Evolutionary conservation across 2,888 invertebrate species (phyloP).

Genomic region (Ptycholaimellus sp.): DNA sequence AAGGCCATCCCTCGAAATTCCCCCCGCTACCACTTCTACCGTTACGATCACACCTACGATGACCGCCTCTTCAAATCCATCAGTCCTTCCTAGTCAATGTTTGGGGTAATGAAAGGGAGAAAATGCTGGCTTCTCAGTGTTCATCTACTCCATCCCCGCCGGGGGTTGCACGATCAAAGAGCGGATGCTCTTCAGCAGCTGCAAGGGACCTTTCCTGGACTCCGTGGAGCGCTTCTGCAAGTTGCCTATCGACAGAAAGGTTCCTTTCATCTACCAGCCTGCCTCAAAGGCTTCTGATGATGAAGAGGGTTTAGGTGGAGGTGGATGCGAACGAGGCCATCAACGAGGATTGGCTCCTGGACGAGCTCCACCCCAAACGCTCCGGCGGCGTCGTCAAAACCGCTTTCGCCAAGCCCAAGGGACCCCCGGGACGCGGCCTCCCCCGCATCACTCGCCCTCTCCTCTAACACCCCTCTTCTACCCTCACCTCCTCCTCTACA

Average conservation of each 20-base stretch:
- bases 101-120: conserved; percentile 15
- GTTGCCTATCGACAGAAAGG: conserved; percentile 59
- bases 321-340: conserved; percentile 68
- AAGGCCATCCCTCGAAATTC: conserved; percentile 55
- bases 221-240: conserved; percentile 49
- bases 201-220: conserved; percentile 69
- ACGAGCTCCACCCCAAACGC: conserved; percentile 73
- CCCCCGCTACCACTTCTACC: conserved; percentile 70
- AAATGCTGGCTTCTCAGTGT: conserved; percentile 41
- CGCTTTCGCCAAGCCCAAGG: conserved; percentile 73
- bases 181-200: conserved; percentile 92
- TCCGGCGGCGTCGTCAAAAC: conserved; percentile 6
- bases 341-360: conserved; percentile 63
- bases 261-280: conserved; percentile 24
- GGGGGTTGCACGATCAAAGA: conserved; percentile 77
- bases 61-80: conserved; percentile 60
- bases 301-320: conserved; percentile 44
- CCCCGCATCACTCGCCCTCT: conserved; percentile 21
- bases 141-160: conserved; percentile 95
- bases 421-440: conserved; percentile 37
- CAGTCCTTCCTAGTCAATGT: conserved; percentile 39
- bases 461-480: too few relatives aligned
- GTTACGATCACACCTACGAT: conserved; percentile 70
- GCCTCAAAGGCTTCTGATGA: not conserved
- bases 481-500: too few relatives aligned